Base-by-base conservation (phyloP, 37 sponge, comb jelly and placozoan species). In the Aphrocallistes beatrix region DNA sequence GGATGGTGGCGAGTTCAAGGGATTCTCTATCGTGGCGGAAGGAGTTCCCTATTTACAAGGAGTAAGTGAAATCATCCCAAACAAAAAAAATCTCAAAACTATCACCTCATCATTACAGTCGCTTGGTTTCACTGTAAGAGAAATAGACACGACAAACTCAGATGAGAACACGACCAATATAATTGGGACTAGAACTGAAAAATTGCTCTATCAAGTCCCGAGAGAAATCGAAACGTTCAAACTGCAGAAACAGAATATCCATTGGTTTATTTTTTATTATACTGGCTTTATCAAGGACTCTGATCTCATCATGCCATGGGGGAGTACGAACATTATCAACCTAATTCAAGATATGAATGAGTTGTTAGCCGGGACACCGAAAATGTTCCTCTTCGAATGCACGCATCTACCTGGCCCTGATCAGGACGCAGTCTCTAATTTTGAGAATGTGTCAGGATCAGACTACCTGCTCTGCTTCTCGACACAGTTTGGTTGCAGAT, bases 381-480 rank as follows among this genome's bases (percentile, higher is more conserved):
- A 60, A 60, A 60, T 60, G 75, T 60, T 60, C 34, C 34, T 60
- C 25, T 60, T 60, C n/a, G 75, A 60, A 60, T 60, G 75, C 21
- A 60, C 75, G 3, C 75, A 60, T 28, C 25, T 60, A 30, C n/a
- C 6, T 60, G 75, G 75, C 25, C 75, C 75, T 60, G 75, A 60
- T 21, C 10, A 30, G 34, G 21, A 60, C 34, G 10, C 10, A 8
- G 75, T 60, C n/a, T 6, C 34, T 8, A 30, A 60, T 13, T 13
- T 60, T 6, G 21, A 28, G 17, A 60, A 13, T 60, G n/a, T 60
- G 3, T 60, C 75, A 19, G 75, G 51, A 39, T 82, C 19, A 17
- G 50, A 82, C 37, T 37, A 30, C 83, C 50, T 75, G 25, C 38
- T 38, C 36, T 21, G 36, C 38, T 32, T 38, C 86, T 60, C 86